A percentile compares a stretch with the other conserved stretches of the same genome.
Conservation (phyloP, 30 jellyfish, hydroid and myxozoan species). For the Hydractinia symbiolongicarpus region DNA sequence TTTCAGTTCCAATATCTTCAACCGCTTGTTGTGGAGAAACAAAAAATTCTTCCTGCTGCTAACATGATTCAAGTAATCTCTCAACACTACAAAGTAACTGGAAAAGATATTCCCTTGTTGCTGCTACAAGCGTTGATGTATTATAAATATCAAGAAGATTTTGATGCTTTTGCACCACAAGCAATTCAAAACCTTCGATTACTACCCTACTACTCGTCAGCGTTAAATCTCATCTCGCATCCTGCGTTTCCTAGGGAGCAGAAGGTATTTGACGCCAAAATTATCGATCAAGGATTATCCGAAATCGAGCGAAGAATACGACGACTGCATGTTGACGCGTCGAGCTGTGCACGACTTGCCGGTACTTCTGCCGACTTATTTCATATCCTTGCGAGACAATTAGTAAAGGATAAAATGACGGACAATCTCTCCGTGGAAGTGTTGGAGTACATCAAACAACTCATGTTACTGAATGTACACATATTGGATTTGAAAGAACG, state of each 20-base stretch:
- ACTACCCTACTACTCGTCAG: slow-evolving; percentile 80
- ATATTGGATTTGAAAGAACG: slow-evolving; percentile 21
- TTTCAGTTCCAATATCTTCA: slow-evolving; percentile 1
- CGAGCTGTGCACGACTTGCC: slow-evolving; percentile 23
- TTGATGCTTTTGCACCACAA: slow-evolving; percentile 50
- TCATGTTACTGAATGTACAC: slow-evolving; percentile 18
- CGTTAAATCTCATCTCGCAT: slow-evolving; percentile 69
- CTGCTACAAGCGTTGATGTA: slow-evolving; percentile 42
- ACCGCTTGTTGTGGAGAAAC: slow-evolving; percentile 11
- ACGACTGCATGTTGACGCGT: slow-evolving; percentile 24
- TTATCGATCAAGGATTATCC: slow-evolving; percentile 20
- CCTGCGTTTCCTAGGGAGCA: slow-evolving; percentile 39
- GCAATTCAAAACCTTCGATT: slow-evolving; percentile 38
- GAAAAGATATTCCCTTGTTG: neutral
- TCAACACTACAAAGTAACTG: neutral
- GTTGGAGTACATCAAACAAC: slow-evolving; percentile 17
- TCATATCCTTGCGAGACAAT: slow-evolving; percentile 21
- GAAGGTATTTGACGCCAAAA: slow-evolving; percentile 9
- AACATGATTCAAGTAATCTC: neutral
- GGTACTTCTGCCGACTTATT: slow-evolving; percentile 23
- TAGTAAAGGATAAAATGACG: slow-evolving; percentile 25
- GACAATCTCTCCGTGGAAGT: slow-evolving; percentile 32
- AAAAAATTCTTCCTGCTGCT: slow-evolving; percentile 23
- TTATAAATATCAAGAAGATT: slow-evolving; percentile 59
- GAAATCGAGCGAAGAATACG: slow-evolving; percentile 22